Conservation (phyloP, 2,888 invertebrate species). For the Latheticus oryzae region DNA sequence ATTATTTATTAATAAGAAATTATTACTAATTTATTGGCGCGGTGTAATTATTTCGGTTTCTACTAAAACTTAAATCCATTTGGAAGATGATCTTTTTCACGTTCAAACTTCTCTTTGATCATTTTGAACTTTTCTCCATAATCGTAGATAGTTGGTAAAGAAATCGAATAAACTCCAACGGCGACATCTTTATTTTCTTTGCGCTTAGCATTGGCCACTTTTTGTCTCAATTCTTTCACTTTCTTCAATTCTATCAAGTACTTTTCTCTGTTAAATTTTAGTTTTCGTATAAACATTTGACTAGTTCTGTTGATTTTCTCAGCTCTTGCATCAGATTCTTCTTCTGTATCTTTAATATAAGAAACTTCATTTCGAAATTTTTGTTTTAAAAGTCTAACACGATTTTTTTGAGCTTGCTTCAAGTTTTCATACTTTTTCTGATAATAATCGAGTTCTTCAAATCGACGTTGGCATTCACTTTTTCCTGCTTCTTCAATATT, state of each 20-base stretch:
- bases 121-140: slow-evolving; percentile 50
- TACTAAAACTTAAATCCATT: slow-evolving; percentile 1
- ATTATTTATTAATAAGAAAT: neutral
- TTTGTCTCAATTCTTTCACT: slow-evolving; percentile 51
- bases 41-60: too few species aligned
- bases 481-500: slow-evolving; percentile 49
- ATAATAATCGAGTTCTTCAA: slow-evolving; percentile 50
- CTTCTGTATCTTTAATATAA: slow-evolving; percentile 49
- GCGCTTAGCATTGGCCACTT: slow-evolving; percentile 37
- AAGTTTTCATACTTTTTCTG: slow-evolving; percentile 43
- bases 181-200: slow-evolving; percentile 53
- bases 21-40: neutral
- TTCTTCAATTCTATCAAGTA: slow-evolving; percentile 50
- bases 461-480: slow-evolving; percentile 53
- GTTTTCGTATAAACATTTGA: slow-evolving; percentile 52
- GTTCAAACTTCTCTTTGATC: slow-evolving; percentile 42
- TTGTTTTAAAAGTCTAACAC: slow-evolving; percentile 52
- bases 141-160: slow-evolving; percentile 49
- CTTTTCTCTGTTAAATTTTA: slow-evolving; percentile 51
- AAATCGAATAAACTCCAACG: slow-evolving; percentile 53
- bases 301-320: slow-evolving; percentile 50
- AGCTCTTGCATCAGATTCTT: slow-evolving; percentile 45
- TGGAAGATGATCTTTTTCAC: slow-evolving; percentile 11
- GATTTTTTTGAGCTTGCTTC: slow-evolving; percentile 49
- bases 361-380: slow-evolving; percentile 51